Evolutionary conservation across 2,888 invertebrate genomes (phyloP).

Genomic region (Apodemia zela): DNA sequence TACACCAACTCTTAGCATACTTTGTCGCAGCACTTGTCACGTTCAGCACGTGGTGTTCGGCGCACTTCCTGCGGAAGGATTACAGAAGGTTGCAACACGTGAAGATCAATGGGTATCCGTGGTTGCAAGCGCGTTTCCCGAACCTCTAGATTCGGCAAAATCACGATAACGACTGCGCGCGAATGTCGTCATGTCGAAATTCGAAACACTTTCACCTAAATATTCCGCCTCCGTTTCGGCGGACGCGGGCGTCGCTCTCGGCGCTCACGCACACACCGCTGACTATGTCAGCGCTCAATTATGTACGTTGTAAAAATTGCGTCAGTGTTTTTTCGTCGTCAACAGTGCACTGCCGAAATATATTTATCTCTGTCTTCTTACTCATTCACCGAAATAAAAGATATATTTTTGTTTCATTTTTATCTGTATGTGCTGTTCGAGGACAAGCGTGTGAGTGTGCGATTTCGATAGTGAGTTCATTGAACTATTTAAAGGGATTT

Average conservation of each 20-base stretch:
- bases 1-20: constrained; percentile 71
- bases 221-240: constrained; percentile 79
- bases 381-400: constrained; percentile 65
- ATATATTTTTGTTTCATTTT: constrained; percentile 73
- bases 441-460: constrained; percentile 73
- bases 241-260: constrained; percentile 79
- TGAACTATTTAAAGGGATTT: constrained; percentile 75
- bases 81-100: constrained; percentile 49
- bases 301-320: constrained; percentile 79
- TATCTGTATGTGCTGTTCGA: constrained; percentile 57
- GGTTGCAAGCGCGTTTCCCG: constrained; percentile 54
- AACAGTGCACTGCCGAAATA: constrained; percentile 71
- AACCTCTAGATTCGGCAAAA: constrained; percentile 79
- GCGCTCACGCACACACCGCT: constrained; percentile 75
- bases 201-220: constrained; percentile 81
- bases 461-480: constrained; percentile 78
- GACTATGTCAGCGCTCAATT: constrained; percentile 67
- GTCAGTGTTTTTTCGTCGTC: constrained; percentile 78
- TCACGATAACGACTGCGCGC: constrained; percentile 81
- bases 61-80: constrained; percentile 60
- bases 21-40: constrained; percentile 60
- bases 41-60: constrained; percentile 55
- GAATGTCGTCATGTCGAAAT: constrained; percentile 80
- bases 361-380: constrained; percentile 73
- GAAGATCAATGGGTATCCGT: constrained; percentile 44